Percentiles rank a stretch among this genome's conserved stretches.
Conservation (phyloP, 2,888 invertebrate species). For the Hipparchia semele region DNA sequence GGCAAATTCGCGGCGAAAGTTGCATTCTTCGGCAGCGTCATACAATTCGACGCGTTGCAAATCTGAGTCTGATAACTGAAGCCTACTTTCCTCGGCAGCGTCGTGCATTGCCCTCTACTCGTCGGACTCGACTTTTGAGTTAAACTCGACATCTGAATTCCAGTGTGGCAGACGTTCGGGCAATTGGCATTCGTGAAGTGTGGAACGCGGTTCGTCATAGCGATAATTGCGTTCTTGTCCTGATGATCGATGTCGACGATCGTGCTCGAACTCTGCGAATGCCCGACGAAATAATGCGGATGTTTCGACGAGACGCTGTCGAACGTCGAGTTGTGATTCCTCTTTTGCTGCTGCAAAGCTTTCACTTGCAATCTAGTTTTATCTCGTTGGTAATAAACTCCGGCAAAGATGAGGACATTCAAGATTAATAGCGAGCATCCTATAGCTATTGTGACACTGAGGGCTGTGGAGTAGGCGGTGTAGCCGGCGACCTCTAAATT, state of each 20-base stretch:
- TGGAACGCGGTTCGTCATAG: slow-evolving; percentile 77
- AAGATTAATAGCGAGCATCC: slow-evolving; percentile 91
- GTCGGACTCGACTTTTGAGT: slow-evolving; percentile 73
- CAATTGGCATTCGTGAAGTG: slow-evolving; percentile 77
- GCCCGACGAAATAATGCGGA: slow-evolving; percentile 90
- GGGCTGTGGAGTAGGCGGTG: slow-evolving; percentile 88
- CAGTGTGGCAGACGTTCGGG: slow-evolving; percentile 83
- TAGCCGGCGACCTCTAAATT: slow-evolving; percentile 91
- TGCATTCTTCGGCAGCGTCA: slow-evolving; percentile 85
- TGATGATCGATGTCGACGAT: slow-evolving; percentile 94
- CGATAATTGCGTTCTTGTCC: slow-evolving; percentile 82
- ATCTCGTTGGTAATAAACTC: slow-evolving; percentile 91
- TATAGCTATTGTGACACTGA: slow-evolving; percentile 91
- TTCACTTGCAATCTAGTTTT: slow-evolving; percentile 92
- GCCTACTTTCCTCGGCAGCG: slow-evolving; percentile 77
- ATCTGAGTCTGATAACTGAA: slow-evolving; percentile 75
- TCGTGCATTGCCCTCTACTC: slow-evolving; percentile 75
- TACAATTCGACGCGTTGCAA: slow-evolving; percentile 77
- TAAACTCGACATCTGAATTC: slow-evolving; percentile 82
- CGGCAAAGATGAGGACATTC: slow-evolving; percentile 92
- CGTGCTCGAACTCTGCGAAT: slow-evolving; percentile 91
- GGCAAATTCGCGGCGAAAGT: slow-evolving; percentile 77
- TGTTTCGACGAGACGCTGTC: slow-evolving; percentile 87
- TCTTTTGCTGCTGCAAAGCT: slow-evolving; percentile 87
- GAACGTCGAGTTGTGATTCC: slow-evolving; percentile 80